Percentiles rank a stretch among this genome's conserved stretches.
Conservation (phyloP, 2,797 vertebrate species). For the Sebastes glaucus region DNA sequence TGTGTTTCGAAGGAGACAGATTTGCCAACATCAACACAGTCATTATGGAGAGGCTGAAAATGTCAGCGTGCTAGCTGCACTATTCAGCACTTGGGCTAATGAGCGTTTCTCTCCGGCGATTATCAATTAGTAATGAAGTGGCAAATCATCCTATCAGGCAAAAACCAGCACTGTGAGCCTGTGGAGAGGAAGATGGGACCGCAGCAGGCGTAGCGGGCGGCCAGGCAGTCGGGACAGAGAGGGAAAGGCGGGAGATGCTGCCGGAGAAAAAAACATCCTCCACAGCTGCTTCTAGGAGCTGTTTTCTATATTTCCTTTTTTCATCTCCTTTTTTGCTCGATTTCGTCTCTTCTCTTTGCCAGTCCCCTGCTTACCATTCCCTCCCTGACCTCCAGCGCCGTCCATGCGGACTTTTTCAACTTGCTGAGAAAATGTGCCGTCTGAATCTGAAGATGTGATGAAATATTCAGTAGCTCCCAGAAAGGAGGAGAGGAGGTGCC, state of each 20-base stretch:
- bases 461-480: conserved; percentile 74
- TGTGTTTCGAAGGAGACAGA: conserved; percentile 23
- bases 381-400: conserved; percentile 23
- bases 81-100: conserved; percentile 68
- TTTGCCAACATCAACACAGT: conserved; percentile 44
- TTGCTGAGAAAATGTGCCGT: conserved; percentile 40
- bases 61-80: conserved; percentile 64
- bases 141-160: conserved; percentile 76
- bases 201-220: conserved; percentile 11
- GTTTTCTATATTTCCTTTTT: conserved; percentile 17
- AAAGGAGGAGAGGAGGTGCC: conserved; percentile 7
- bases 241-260: background rate
- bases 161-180: conserved; percentile 40
- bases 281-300: conserved; percentile 26
- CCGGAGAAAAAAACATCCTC: conserved; percentile 18
- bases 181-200: conserved; percentile 35
- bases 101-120: conserved; percentile 69
- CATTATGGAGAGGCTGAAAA: conserved; percentile 61
- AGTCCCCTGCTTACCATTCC: background rate
- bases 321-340: background rate
- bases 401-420: conserved; percentile 33
- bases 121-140: conserved; percentile 82
- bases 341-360: background rate
- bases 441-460: conserved; percentile 66
- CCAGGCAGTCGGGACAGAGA: conserved; percentile 1